phyloP scores from a whole-genome alignment of 2,797 vertebrate species.

The Aselliscus stoliczkanus region DNA sequence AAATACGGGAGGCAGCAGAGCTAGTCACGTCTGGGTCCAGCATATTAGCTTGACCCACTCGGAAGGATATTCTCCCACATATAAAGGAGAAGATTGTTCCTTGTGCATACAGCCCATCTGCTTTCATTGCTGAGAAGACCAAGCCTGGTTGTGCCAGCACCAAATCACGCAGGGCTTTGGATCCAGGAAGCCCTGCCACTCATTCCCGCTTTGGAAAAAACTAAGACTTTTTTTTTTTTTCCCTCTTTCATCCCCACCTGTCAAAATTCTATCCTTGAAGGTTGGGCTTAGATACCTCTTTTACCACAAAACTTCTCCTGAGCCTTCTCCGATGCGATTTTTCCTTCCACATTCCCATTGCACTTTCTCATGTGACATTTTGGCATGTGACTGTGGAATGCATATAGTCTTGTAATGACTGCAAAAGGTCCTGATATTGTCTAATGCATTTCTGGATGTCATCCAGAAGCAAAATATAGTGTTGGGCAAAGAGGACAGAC shows the following conservation, averaged over 20 bases:
- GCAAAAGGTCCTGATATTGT: not conserved
- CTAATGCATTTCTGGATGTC: not conserved
- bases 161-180: not conserved
- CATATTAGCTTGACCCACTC: slow-evolving; percentile 1
- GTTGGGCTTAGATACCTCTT: not conserved
- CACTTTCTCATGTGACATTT: not conserved
- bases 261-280: not conserved
- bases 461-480: not conserved
- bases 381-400: not conserved
- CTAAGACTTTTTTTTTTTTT: not conserved
- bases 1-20: not conserved
- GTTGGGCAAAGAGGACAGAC: not conserved
- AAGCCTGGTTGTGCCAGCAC: not conserved
- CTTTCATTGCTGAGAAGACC: slow-evolving; percentile 11
- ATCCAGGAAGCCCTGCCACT: not conserved
- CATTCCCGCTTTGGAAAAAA: not conserved
- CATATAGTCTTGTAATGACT: not conserved
- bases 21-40: slow-evolving; percentile 4
- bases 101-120: not conserved
- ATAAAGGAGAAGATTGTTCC: slow-evolving; percentile 17
- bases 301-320: not conserved
- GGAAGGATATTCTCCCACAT: slow-evolving; percentile 3
- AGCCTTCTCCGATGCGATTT: not conserved
- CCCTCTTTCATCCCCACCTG: not conserved
- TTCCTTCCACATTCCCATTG: not conserved